These are phyloP conservation scores for Cephus runcator DNA, from an alignment of 2,888 invertebrate genomes.

Conservation along the genomic window DNA sequence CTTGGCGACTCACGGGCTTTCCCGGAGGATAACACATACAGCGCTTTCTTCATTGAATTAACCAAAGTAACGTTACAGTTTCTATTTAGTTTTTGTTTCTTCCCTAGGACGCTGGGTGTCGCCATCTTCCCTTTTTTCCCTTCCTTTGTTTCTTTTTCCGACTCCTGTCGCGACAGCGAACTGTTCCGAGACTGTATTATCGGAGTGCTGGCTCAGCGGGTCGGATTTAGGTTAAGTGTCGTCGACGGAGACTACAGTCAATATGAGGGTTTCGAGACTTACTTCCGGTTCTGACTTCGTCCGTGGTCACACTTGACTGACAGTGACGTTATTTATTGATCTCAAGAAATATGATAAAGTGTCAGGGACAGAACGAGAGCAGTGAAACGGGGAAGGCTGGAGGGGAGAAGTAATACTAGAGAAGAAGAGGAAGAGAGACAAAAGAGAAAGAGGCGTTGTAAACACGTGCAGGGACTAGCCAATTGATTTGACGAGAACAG, in stretches of 20 bases:
- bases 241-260: conserved; percentile 25
- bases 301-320: conserved; percentile 9
- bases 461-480: conserved; percentile 9
- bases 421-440: conserved; percentile 3
- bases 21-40: not conserved
- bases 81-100: not conserved
- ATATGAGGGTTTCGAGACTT: conserved; percentile 21
- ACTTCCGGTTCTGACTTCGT: conserved; percentile 4
- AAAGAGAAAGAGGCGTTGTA: conserved; percentile 27
- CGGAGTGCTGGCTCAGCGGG: conserved; percentile 8
- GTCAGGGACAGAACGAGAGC: conserved; percentile 12
- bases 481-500: not conserved
- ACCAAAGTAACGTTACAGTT: not conserved
- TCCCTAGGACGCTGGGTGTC: not conserved
- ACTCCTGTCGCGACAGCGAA: not conserved
- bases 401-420: not conserved
- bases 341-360: conserved; percentile 19
- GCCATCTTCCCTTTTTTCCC: not conserved
- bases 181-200: not conserved
- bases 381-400: not conserved
- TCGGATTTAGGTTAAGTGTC: conserved; percentile 29
- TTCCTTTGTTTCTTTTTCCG: not conserved
- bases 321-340: not conserved
- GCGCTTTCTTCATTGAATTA: not conserved
- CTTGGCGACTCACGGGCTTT: conserved; percentile 9